Evolutionary conservation across 1,140 invertebrate genomes (phyloP).

Genomic region (Zophobas morio): DNA sequence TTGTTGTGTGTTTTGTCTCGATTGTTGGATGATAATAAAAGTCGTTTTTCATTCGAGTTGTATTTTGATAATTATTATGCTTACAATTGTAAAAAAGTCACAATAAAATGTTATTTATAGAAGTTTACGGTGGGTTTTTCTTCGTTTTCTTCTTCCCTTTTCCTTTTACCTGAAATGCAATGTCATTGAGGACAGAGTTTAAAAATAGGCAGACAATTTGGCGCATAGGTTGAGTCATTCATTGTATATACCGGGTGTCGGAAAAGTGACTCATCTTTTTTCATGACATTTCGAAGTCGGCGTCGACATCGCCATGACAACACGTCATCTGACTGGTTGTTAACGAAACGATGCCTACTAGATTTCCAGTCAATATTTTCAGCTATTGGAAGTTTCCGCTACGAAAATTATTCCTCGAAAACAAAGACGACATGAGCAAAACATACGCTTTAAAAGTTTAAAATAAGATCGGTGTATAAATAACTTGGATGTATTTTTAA

Average conservation of each 20-base stretch:
- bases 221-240: neutral
- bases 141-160: slow-evolving; percentile 1
- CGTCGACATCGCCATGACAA: too few species aligned
- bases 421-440: too few species aligned
- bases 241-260: neutral
- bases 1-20: slow-evolving; percentile 16
- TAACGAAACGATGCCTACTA: too few species aligned
- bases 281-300: neutral
- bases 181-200: slow-evolving; percentile 7
- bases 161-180: slow-evolving; percentile 28
- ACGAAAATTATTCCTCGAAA: too few species aligned
- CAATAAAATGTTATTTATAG: slow-evolving; percentile 40
- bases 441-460: too few species aligned
- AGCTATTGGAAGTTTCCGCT: too few species aligned
- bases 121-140: slow-evolving; percentile 5
- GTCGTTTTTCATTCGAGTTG: slow-evolving; percentile 38
- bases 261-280: neutral
- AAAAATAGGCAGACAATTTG: slow-evolving; percentile 13
- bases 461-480: too few species aligned
- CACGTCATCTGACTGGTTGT: too few species aligned
- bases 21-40: slow-evolving; percentile 18
- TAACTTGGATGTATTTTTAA: too few species aligned
- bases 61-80: slow-evolving; percentile 47
- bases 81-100: slow-evolving; percentile 38
- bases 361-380: too few species aligned